Base-by-base conservation (phyloP, 2,113 vertebrate genomes). In the Dasyprocta punctata region DNA sequence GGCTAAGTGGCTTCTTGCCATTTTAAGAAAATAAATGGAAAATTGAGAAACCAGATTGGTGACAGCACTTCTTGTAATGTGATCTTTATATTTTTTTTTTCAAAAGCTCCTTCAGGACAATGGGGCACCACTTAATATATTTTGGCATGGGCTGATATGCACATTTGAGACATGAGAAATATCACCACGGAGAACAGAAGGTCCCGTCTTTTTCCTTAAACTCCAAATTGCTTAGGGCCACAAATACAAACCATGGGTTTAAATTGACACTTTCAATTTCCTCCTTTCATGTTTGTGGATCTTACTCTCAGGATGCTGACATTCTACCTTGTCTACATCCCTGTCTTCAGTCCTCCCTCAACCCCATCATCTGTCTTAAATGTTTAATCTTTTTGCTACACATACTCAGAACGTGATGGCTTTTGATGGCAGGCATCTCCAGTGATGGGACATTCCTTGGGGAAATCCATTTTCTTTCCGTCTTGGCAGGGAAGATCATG, bases 391-490 rank as follows among this genome's bases (percentile, higher is more conserved):
- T 89, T 88, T 86, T 80, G 86, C 94, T 96, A 61, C 33, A 80
- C 78, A 90, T 95, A 82, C 81, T 92, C 41, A 78, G 94, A 95
- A 22, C 38, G 41, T 81, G 92, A 89, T 95, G 65, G 71, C 90
- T 97, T 97, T 98, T 97, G 97, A 97, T 94, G 94, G 94, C 97
- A 95, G 20, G 69, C 86, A 86, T 89, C 94, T 83, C 77, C 94
- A 96, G 73, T 90, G 90, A 96, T 86, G 92, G 96, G 98, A 20
- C 94, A 96, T 97, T 97, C 95, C 98, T 97, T 96, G 97, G 97
- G 97, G 97, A 98, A 98, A 97, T 98, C 96, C 97, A 96, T 97
- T 96, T 92, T 94, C 77, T 84, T 95, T 97, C 90, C 89, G 82
- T 67, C 78, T 97, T 97, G 97, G 96, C 98, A 97, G 78, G 65